Base-by-base conservation (phyloP, 2,888 invertebrate species). In the Chromoteleia sp. region DNA sequence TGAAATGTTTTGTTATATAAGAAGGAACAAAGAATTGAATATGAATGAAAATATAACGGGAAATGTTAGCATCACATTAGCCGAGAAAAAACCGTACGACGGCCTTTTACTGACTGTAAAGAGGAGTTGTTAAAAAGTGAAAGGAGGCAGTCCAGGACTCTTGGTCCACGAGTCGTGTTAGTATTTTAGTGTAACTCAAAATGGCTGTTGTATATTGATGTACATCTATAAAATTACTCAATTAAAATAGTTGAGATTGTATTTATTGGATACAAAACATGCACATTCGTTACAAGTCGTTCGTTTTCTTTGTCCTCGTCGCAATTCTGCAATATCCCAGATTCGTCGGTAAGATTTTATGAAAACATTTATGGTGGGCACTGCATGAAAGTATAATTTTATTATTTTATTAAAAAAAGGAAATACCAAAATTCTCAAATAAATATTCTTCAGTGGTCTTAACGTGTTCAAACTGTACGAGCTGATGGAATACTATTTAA, bases 111-210 rank as follows among this genome's bases (percentile, higher is more conserved):
- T 56, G 14, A n/a, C 59, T 19, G 43, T 61, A 45, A 63, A 58
- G 75, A 75, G 48, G 67, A 67, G 75, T 75, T 50, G 65, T 59
- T 75, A 59, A 75, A 75, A 75, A 74, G 75, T 75, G 75, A 75
- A 75, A 75, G 74, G 63, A 33, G 25, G 14, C 12, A 10, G 21
- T 4, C 25, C 45, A 54, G 21, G 17, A 50, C 39, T 67, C 30
- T 10, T 48, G 58, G 59, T 67, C 67, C 67, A 67, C 41, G 50
- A 58, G 15, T 50, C 36, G 25, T 39, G 48, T 56, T 56, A 63
- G 21, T 56, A 58, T 65, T 74, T 74, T 74, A 56, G 58, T 58
- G n/a, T 48, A 43, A 54, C 56, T 19, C 58, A 75, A 65, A 58
- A 50, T 67, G 65, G 75, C 48, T 48, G 63, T 74, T 58, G 56